These are phyloP conservation scores for Proisotoma minuta DNA, from an alignment of 2,888 invertebrate species.

Conservation along the genomic window DNA sequence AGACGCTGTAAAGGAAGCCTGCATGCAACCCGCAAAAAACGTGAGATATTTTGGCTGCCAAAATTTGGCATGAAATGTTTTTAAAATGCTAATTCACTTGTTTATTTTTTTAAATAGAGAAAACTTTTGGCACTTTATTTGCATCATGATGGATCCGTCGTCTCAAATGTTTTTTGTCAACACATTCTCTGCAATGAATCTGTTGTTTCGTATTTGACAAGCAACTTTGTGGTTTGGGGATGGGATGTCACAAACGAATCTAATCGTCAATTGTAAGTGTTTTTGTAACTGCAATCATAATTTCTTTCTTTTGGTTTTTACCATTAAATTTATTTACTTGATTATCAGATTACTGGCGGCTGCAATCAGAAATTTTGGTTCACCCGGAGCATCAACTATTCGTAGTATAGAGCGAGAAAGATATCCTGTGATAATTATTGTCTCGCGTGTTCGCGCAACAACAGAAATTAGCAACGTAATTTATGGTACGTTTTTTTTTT, in stretches of 20 bases:
- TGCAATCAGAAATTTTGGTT: constrained; percentile 71
- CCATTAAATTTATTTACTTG: constrained; percentile 24
- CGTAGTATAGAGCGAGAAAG: constrained; percentile 79
- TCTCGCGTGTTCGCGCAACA: constrained; percentile 79
- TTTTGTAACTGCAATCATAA: constrained; percentile 7
- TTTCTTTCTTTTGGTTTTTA: constrained; percentile 19
- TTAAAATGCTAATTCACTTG: background rate
- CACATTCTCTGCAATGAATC: constrained; percentile 87
- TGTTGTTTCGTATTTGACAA: constrained; percentile 79
- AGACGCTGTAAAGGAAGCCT: constrained; percentile 84
- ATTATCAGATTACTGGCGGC: constrained; percentile 65
- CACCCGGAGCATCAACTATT: constrained; percentile 76
- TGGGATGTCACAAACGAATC: constrained; percentile 92
- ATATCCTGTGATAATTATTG: constrained; percentile 80
- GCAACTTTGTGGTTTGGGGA: constrained; percentile 90
- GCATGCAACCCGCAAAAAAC: constrained; percentile 82
- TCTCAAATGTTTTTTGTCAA: constrained; percentile 95
- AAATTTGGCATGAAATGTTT: background rate
- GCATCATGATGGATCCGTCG: constrained; percentile 91
- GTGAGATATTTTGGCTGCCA: constrained; percentile 54
- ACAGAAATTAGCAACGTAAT: constrained; percentile 88
- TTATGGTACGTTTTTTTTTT: constrained; percentile 61
- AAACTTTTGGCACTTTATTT: constrained; percentile 90
- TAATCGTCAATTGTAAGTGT: constrained; percentile 70
- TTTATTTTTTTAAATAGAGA: constrained; percentile 60